These are phyloP conservation scores for Chiloscyllium plagiosum DNA, from an alignment of 2,113 vertebrate genomes.

Conservation along the genomic window DNA sequence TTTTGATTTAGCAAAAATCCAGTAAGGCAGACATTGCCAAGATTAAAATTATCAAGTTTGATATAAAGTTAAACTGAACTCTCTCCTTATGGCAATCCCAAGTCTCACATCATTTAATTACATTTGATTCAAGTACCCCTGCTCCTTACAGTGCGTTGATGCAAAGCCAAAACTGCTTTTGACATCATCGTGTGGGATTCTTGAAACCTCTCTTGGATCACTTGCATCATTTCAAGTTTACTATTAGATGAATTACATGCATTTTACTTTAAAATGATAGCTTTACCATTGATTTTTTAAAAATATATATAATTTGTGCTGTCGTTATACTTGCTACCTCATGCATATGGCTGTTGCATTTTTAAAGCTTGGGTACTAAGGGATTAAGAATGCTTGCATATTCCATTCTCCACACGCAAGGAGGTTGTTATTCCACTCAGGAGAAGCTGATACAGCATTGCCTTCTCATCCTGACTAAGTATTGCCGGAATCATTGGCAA, in stretches of 20 bases:
- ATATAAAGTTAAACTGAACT: background rate
- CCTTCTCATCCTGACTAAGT: background rate
- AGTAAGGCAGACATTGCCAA: background rate
- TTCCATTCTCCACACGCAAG: conserved; percentile 75
- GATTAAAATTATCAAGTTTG: background rate
- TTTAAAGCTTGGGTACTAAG: conserved; percentile 80
- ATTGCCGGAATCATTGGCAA: background rate
- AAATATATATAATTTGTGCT: conserved; percentile 60
- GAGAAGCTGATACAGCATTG: conserved; percentile 43
- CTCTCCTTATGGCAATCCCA: background rate
- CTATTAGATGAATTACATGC: background rate
- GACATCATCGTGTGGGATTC: background rate
- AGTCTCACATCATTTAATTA: background rate
- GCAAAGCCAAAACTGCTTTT: background rate
- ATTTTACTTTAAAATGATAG: conserved; percentile 40
- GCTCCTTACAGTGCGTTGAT: background rate
- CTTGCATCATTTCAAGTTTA: background rate
- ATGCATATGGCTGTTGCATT: conserved; percentile 75
- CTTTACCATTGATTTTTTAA: conserved; percentile 48
- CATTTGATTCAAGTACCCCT: background rate
- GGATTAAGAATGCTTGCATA: conserved; percentile 73
- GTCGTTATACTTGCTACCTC: conserved; percentile 67
- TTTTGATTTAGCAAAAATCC: background rate
- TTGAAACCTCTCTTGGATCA: background rate
- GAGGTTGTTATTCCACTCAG: conserved; percentile 55